Evolutionary conservation across 2,113 vertebrate genomes (phyloP).

Genomic region (Crypturellus undulatus): DNA sequence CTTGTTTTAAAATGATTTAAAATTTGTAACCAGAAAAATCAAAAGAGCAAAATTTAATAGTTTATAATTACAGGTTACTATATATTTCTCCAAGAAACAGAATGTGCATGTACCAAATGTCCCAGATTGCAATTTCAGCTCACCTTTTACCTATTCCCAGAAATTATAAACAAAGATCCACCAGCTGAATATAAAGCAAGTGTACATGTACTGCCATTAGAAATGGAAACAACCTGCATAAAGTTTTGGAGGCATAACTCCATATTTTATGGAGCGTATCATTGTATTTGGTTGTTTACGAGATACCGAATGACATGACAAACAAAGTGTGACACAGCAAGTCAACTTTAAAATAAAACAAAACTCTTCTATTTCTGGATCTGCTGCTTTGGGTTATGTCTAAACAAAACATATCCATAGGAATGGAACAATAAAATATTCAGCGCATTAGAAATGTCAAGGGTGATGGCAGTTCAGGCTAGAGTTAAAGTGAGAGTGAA

Average conservation of each 20-base stretch:
- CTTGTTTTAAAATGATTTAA: neutral
- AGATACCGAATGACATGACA: constrained; percentile 16
- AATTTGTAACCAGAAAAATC: neutral
- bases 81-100: neutral
- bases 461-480: constrained; percentile 27
- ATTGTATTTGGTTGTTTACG: constrained; percentile 25
- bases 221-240: neutral
- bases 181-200: neutral
- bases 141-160: neutral
- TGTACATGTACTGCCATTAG: neutral
- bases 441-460: constrained; percentile 59
- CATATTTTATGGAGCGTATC: constrained; percentile 12
- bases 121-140: neutral
- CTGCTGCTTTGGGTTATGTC: constrained; percentile 44
- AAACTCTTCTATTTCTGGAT: constrained; percentile 57
- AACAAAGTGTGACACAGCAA: constrained; percentile 52
- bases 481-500: neutral
- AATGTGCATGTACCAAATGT: neutral
- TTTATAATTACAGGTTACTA: neutral
- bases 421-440: constrained; percentile 55
- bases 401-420: constrained; percentile 27
- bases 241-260: neutral
- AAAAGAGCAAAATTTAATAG: neutral
- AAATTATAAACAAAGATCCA: neutral
- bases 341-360: constrained; percentile 59